phyloP scores from a whole-genome alignment of 2,113 vertebrate species.

The Gorsachius goisagi region DNA sequence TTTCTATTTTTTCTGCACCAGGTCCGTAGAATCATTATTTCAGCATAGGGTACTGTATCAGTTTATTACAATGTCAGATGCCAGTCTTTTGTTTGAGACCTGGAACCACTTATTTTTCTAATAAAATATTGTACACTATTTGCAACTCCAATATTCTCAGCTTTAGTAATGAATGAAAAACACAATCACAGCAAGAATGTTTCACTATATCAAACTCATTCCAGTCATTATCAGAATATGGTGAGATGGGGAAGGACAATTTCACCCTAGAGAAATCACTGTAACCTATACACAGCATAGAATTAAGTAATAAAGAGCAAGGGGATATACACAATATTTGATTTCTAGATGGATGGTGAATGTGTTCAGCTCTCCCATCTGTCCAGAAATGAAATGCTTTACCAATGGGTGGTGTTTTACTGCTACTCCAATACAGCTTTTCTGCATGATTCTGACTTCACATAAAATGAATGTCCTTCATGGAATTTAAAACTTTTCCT shows the following conservation, averaged over 20 bases:
- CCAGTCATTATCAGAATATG: constrained; percentile 22
- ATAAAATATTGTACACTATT: constrained; percentile 32
- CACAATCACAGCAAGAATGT: not conserved
- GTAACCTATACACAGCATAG: constrained; percentile 6
- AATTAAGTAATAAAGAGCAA: constrained; percentile 37
- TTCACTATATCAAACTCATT: constrained; percentile 50
- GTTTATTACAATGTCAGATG: not conserved
- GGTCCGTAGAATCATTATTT: not conserved
- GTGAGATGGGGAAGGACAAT: constrained; percentile 32
- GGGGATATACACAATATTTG: not conserved
- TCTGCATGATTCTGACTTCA: not conserved
- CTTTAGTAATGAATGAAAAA: constrained; percentile 37
- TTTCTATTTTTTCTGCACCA: not conserved
- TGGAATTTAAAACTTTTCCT: not conserved
- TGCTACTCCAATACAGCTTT: not conserved
- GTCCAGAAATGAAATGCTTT: constrained; percentile 12
- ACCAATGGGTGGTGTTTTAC: not conserved
- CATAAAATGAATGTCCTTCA: not conserved
- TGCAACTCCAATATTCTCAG: constrained; percentile 6
- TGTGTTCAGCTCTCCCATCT: constrained; percentile 22
- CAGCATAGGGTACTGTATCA: not conserved
- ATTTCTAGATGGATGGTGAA: constrained; percentile 29
- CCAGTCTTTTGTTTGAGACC: constrained; percentile 8
- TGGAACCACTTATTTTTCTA: constrained; percentile 34
- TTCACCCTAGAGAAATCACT: constrained; percentile 56